Base-by-base conservation (phyloP, 2,113 vertebrate species). In the Myocastor coypus region DNA sequence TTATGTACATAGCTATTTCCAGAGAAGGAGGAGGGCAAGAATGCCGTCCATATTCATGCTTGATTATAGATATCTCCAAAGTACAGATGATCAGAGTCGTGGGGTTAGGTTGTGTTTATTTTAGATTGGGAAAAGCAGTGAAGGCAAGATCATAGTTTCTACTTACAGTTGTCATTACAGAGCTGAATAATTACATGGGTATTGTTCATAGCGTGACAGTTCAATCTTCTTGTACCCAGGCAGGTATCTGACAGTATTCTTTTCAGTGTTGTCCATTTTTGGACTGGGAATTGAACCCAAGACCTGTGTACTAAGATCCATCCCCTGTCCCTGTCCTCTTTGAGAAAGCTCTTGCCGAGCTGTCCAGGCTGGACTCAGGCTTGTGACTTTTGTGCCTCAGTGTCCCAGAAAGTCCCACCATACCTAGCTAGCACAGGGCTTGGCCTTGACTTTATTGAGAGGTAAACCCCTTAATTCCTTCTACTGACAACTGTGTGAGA, bases 401-500 rank as follows among this genome's bases (percentile, higher is more conserved):
- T 14, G 7, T 50, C 42, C 42, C 42, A 78, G 75, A 78, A 37
- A 50, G 42, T 30, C 30, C 75, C 40, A 26, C 42, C 28, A 50
- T 78, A 30, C 42, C 42, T 32, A 42, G 28, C 26, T 50, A 64
- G 57, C 22, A 26, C 22, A n/a, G 16, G 42, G 55, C 55, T 84
- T 28, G 50, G 80, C 24, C 11, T 17, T 30, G 37, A 22, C 26
- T 0, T 61, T 87, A 16, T 20, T 14, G 0, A 73, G 26, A 32
- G 75, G 75, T 75, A 5, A 73, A 11, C 30, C 20, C 20, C 26
- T 34, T 30, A 8, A 52, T n/a, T 64, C 28, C 22, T 46, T 17
- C 66, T 7, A 0, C 40, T 19, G 2, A 1, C 37, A 71, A 40
- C 24, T 7, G 0, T 30, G 20, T 34, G 24, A 89, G 24, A 37